Base-by-base conservation (phyloP, 2,797 vertebrate genomes). In the Syndactyla subalaris region DNA sequence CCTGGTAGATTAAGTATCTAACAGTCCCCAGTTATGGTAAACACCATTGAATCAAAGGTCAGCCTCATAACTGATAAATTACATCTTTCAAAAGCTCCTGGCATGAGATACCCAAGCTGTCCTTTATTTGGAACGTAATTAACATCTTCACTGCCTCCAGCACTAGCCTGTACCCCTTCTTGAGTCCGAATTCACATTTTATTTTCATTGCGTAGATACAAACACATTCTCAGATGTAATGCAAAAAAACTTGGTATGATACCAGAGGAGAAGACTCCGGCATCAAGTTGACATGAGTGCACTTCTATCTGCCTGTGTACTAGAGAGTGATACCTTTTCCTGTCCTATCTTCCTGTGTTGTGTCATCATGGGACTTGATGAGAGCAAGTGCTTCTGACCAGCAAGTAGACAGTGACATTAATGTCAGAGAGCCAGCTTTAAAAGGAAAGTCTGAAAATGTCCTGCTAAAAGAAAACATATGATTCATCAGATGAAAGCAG, bases 1-100 rank as follows among this genome's bases (percentile, higher is more conserved):
- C 12, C 14, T 81, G n/a, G 22, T 70, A 63, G 43, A 76, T 84
- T 65, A 46, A 55, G n/a, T 88, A n/a, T 73, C 45, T 48, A 34
- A 63, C 51, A 73, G 46, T 63, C 29, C 32, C 30, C 29, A 66
- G 8, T 45, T 79, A 23, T 43, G 36, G 12, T 72, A 82, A 82
- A 41, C 15, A 52, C 22, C 19, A 45, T 1, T 73, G 30, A 79
- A 36, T 87, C 61, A 61, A 71, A 77, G 20, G 34, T 73, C 55
- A 79, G 26, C n/a, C 29, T 82, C 59, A 30, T 77, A 89, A 91
- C 2, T 6, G 29, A 73, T 79, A 62, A 65, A 48, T 72, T 66
- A 12, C 3, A 12, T 93, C 89, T 94, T n/a, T 86, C 26, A 71
- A 49, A 51, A 36, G 8, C 34, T 93, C 5, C 85, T 89, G 34